A percentile compares a stretch with the other conserved stretches of the same genome.
These are phyloP conservation scores for Lordiphosa mommai DNA, from an alignment of 1,140 invertebrate species.

Conservation along the genomic window DNA sequence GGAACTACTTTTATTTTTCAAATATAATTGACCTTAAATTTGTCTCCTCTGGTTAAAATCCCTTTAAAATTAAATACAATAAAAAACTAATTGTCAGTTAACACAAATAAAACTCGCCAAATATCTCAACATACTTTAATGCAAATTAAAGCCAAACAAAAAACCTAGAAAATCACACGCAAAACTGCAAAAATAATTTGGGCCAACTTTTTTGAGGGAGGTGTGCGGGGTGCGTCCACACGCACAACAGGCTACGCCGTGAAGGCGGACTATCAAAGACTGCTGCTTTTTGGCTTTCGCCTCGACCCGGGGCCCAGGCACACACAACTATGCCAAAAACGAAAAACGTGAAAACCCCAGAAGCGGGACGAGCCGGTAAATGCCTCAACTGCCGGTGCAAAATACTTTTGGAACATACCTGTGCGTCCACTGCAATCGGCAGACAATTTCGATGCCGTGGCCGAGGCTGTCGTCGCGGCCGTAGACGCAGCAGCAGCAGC, in stretches of 20 bases:
- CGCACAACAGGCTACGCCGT: neutral
- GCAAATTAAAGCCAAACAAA: constrained; percentile 4
- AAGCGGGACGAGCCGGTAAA: constrained; percentile 52
- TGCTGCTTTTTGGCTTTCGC: constrained; percentile 2
- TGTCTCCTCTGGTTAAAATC: too few species aligned
- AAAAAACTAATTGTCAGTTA: too few species aligned
- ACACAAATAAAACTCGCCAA: too few species aligned
- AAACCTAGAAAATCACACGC: constrained; percentile 66
- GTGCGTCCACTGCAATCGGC: constrained; percentile 78
- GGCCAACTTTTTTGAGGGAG: constrained; percentile 16
- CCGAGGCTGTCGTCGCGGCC: constrained; percentile 27
- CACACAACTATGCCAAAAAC: constrained; percentile 75
- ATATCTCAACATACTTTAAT: too few species aligned
- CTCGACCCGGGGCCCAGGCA: constrained; percentile 39
- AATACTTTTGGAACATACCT: constrained; percentile 79
- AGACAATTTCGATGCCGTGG: constrained; percentile 71
- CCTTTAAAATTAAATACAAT: too few species aligned
- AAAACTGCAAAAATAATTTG: constrained; percentile 47
- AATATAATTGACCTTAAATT: too few species aligned
- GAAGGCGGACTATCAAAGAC: constrained; percentile 2
- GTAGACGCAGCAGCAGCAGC: constrained; percentile 20
- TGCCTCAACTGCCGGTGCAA: constrained; percentile 70
- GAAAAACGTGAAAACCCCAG: constrained; percentile 71
- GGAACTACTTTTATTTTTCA: too few species aligned
- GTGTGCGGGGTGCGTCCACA: neutral